phyloP scores from a whole-genome alignment of 2,113 vertebrate genomes.

The Pelecanoides urinatrix region DNA sequence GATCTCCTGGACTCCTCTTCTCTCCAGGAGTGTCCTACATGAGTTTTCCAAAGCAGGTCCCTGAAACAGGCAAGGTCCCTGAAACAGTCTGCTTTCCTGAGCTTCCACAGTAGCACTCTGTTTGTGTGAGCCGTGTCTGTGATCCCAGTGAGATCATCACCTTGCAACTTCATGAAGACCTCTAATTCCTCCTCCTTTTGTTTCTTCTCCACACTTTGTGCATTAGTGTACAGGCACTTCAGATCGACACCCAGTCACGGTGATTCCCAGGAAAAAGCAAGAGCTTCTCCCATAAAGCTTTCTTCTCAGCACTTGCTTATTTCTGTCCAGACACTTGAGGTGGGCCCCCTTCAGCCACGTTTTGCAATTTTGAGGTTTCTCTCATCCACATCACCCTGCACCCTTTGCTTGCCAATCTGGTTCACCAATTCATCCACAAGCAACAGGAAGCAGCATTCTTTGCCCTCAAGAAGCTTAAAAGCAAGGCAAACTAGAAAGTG shows the following conservation, averaged over 20 bases:
- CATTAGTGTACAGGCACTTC: not conserved
- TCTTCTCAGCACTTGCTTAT: not conserved
- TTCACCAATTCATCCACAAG: not conserved
- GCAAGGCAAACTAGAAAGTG: not conserved
- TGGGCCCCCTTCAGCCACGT: not conserved
- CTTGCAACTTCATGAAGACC: not conserved
- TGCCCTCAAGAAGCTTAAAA: not conserved
- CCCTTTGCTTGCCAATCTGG: not conserved
- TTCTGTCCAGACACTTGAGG: not conserved
- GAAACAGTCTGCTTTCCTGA: not conserved
- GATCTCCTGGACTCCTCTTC: not conserved
- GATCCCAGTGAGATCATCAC: not conserved
- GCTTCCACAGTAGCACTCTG: not conserved
- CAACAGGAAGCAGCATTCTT: not conserved
- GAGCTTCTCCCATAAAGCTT: not conserved
- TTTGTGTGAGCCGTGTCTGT: not conserved
- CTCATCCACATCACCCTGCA: not conserved
- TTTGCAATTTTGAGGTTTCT: not conserved
- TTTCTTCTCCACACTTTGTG: not conserved
- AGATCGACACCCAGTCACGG: fast-evolving
- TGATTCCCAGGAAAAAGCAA: not conserved
- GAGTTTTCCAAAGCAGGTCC: not conserved
- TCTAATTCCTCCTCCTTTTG: not conserved
- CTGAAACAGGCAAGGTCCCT: not conserved
- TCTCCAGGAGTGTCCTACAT: not conserved